A percentile compares a stretch with the other conserved stretches of the same genome.
phyloP scores from a whole-genome alignment of 2,888 invertebrate species.

The Caenorhabditis sp. region DNA sequence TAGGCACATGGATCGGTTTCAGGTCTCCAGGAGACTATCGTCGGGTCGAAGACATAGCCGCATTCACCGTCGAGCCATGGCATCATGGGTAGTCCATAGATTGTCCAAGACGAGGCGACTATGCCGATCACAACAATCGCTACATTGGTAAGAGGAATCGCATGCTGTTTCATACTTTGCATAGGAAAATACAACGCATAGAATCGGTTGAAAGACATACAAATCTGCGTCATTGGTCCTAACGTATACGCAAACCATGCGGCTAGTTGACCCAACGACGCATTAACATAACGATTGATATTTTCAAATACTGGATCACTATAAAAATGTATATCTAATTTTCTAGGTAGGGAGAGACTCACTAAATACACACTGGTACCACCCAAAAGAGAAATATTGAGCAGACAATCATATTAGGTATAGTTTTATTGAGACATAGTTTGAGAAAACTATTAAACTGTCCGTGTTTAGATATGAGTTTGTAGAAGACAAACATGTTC shows the following conservation, averaged over 20 bases:
- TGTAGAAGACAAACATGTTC: constrained; percentile 22
- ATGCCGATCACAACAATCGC: constrained; percentile 17
- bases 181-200: constrained; percentile 24
- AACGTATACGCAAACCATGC: constrained; percentile 30
- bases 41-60: constrained; percentile 29
- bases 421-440: constrained; percentile 27
- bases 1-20: constrained; percentile 16
- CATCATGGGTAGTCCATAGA: constrained; percentile 12
- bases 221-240: constrained; percentile 23
- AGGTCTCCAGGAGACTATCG: constrained; percentile 21
- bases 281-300: constrained; percentile 20
- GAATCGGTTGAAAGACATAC: constrained; percentile 32
- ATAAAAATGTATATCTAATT: not conserved
- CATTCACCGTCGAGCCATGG: constrained; percentile 15
- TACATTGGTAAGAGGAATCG: constrained; percentile 18
- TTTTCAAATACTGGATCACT: constrained; percentile 7
- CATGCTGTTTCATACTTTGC: constrained; percentile 12
- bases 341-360: not conserved
- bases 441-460: constrained; percentile 28
- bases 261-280: constrained; percentile 23
- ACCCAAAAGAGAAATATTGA: constrained; percentile 27
- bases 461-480: constrained; percentile 20
- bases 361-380: constrained; percentile 26
- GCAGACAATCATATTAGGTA: constrained; percentile 32
- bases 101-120: constrained; percentile 15